phyloP scores from a whole-genome alignment of 2,888 invertebrate species.

The Ashinkailepas kermadecensis region DNA sequence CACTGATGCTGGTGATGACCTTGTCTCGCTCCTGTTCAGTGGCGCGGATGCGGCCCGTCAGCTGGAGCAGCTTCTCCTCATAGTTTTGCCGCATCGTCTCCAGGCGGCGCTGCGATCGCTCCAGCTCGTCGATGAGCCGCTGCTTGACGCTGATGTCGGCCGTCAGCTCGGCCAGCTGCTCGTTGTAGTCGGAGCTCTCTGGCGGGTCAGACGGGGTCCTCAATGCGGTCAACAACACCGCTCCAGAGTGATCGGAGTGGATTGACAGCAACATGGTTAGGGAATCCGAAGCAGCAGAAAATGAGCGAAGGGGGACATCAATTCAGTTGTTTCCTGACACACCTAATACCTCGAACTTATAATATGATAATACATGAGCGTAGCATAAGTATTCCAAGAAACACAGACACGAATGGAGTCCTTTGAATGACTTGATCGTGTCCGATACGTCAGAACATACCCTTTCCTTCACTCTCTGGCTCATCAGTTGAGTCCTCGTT shows the following conservation, averaged over 20 bases:
- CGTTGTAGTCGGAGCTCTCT: slow-evolving; percentile 38
- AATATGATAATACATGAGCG: too few species aligned
- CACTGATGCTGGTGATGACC: slow-evolving; percentile 52
- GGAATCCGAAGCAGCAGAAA: too few species aligned
- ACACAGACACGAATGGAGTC: too few species aligned
- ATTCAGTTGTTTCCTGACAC: too few species aligned
- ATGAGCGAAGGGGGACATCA: too few species aligned
- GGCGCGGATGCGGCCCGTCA: slow-evolving; percentile 72
- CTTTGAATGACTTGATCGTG: too few species aligned
- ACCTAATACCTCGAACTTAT: too few species aligned
- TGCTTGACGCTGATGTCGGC: slow-evolving; percentile 93
- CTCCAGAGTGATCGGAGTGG: too few species aligned
- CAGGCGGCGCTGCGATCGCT: slow-evolving; percentile 76
- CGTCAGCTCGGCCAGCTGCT: slow-evolving; percentile 78
- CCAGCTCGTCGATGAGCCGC: slow-evolving; percentile 85
- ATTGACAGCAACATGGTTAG: too few species aligned
- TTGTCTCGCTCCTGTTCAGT: slow-evolving; percentile 88
- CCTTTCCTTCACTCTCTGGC: background rate
- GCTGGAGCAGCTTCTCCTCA: slow-evolving; percentile 77
- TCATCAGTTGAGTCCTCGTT: slow-evolving; percentile 34
- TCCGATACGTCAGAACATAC: background rate
- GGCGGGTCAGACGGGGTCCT: background rate
- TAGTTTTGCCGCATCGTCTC: slow-evolving; percentile 81
- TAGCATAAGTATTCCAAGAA: too few species aligned
- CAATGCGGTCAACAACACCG: too few species aligned